Conservation (phyloP, 1,140 invertebrate genomes). For the Oreohelix idahoensis region DNA sequence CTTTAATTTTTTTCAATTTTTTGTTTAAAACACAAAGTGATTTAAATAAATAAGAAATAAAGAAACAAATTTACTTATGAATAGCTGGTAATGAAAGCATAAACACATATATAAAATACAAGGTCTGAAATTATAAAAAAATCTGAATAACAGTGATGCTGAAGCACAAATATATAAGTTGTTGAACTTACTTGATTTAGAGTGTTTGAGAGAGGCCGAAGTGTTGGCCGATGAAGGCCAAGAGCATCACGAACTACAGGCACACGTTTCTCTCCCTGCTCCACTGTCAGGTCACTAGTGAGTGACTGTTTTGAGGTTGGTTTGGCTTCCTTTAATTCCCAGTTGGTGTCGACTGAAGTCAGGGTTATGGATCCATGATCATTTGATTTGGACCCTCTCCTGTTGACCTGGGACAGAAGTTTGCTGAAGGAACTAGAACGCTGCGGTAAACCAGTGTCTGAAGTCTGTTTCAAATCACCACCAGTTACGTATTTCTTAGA, state of each 20-base stretch:
- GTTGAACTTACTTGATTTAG: slow-evolving; percentile 49
- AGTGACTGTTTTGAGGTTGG: neutral
- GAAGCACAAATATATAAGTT: no score
- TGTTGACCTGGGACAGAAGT: slow-evolving; percentile 35
- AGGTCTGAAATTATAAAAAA: neutral
- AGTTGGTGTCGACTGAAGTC: slow-evolving; percentile 37
- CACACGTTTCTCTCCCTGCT: slow-evolving; percentile 24
- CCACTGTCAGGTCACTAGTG: neutral
- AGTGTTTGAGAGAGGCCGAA: slow-evolving; percentile 54
- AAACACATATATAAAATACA: neutral
- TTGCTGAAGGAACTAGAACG: slow-evolving; percentile 57
- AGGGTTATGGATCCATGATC: neutral
- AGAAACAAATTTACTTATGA: no score
- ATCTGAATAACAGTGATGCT: no score
- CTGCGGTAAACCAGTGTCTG: slow-evolving; percentile 37
- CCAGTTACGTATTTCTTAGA: slow-evolving; percentile 25
- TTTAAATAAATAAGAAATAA: no score
- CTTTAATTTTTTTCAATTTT: no score
- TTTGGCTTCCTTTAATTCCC: slow-evolving; percentile 35
- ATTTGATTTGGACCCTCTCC: slow-evolving; percentile 29
- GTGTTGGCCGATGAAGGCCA: slow-evolving; percentile 50
- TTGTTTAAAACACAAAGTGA: no score
- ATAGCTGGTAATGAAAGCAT: neutral
- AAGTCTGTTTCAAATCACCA: slow-evolving; percentile 31
- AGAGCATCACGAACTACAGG: slow-evolving; percentile 54